Evolutionary conservation across 2,113 vertebrate genomes (phyloP).

Genomic region (Jaculus jaculus): DNA sequence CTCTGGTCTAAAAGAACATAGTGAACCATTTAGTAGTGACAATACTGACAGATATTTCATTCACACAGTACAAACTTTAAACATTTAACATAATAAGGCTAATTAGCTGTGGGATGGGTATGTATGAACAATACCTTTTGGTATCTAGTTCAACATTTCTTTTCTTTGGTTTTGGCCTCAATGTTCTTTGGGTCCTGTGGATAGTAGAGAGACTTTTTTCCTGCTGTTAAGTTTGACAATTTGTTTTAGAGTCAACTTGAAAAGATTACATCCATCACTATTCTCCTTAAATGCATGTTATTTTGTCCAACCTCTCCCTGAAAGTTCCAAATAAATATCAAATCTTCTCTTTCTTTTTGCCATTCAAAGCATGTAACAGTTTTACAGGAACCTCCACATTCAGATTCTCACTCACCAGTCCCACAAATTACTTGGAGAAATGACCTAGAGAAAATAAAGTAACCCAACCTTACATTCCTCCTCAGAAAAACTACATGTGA

Average conservation of each 20-base stretch:
- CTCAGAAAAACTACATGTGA: not conserved
- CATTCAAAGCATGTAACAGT: conserved; percentile 47
- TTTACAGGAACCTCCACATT: conserved; percentile 33
- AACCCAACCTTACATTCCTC: not conserved
- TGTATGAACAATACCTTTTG: not conserved
- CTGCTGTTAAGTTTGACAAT: conserved; percentile 17
- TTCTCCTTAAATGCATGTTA: conserved; percentile 41
- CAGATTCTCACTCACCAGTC: not conserved
- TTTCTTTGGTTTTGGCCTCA: conserved; percentile 21
- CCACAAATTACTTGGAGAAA: not conserved
- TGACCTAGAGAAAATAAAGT: not conserved
- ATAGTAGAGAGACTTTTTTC: conserved; percentile 40
- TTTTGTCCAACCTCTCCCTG: conserved; percentile 47
- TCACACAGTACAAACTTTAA: not conserved
- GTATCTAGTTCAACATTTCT: conserved; percentile 36
- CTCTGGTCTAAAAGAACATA: not conserved
- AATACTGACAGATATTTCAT: conserved; percentile 9
- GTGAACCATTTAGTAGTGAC: not conserved
- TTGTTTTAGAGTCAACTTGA: conserved; percentile 23
- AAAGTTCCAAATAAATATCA: conserved; percentile 64
- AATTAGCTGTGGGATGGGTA: not conserved
- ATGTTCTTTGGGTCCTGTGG: not conserved
- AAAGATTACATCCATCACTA: conserved; percentile 30
- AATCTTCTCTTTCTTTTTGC: conserved; percentile 46
- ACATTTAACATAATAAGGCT: conserved; percentile 33